Conservation (phyloP, 2,113 vertebrate species). For the Leptobrachium ailaonicum region DNA sequence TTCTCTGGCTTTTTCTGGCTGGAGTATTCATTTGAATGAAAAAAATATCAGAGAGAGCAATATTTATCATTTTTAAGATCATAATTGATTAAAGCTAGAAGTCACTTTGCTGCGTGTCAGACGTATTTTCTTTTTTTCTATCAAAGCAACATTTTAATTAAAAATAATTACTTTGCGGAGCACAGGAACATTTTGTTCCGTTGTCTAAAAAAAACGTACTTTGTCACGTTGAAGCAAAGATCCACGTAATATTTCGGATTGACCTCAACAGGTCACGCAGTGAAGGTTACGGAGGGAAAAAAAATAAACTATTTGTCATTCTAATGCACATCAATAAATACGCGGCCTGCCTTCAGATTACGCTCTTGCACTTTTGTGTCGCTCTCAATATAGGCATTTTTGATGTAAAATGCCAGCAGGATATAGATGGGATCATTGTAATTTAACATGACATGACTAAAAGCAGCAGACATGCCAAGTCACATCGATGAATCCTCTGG, state of each 20-base stretch:
- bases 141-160: conserved; percentile 27
- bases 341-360: conserved; percentile 59
- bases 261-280: conserved; percentile 55
- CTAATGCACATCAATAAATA: conserved; percentile 50
- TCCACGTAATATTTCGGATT: background rate
- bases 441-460: conserved; percentile 62
- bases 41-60: background rate
- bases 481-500: conserved; percentile 52
- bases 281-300: conserved; percentile 52
- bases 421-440: conserved; percentile 55
- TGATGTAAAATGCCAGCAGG: conserved; percentile 46
- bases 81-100: background rate
- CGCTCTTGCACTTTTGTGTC: conserved; percentile 61
- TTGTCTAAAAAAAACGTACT: background rate
- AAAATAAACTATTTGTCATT: conserved; percentile 58
- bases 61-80: conserved; percentile 8
- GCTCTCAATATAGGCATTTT: conserved; percentile 56
- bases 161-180: conserved; percentile 24
- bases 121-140: conserved; percentile 12
- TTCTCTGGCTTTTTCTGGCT: too few relatives aligned
- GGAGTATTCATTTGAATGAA: too few relatives aligned
- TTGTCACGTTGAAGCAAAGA: background rate
- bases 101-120: conserved; percentile 1
- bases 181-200: conserved; percentile 18
- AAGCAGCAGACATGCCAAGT: conserved; percentile 61